Percentiles rank a stretch among this genome's conserved stretches.
Conservation (phyloP, 2,113 vertebrate genomes). For the Scolopax mira region DNA sequence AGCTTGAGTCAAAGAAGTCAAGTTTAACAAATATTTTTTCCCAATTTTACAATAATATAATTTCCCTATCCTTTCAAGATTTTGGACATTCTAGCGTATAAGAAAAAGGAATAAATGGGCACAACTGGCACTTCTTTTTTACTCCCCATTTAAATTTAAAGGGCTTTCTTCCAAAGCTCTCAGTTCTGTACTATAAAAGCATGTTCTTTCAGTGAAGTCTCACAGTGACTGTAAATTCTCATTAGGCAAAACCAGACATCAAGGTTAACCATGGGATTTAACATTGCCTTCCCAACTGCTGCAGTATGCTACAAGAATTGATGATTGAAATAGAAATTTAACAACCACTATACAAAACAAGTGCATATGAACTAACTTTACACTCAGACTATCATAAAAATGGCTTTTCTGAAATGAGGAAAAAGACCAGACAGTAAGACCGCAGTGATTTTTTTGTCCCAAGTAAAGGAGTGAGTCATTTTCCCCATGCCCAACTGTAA, state of each 20-base stretch:
- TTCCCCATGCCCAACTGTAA: not conserved
- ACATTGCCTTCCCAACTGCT: not conserved
- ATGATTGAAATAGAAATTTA: not conserved
- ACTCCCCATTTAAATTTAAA: not conserved
- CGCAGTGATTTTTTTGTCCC: not conserved
- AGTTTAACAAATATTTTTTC: not conserved
- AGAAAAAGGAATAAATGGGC: not conserved
- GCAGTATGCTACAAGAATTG: not conserved
- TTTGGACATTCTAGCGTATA: rapidly evolving
- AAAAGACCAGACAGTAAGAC: not conserved
- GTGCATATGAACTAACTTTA: not conserved
- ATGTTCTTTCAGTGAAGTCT: rapidly evolving
- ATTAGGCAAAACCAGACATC: not conserved
- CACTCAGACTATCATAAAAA: not conserved
- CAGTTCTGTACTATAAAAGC: not conserved
- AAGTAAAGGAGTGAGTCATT: not conserved
- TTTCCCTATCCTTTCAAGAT: not conserved
- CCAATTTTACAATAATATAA: not conserved
- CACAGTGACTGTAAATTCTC: not conserved
- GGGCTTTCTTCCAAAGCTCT: not conserved
- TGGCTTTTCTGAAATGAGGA: not conserved
- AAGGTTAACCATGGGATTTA: not conserved
- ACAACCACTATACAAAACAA: not conserved
- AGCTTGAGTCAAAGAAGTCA: not conserved
- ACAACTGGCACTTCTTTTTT: not conserved